These are phyloP conservation scores for Zaprionus africanus DNA, from an alignment of 1,140 invertebrate genomes.

Conservation along the genomic window DNA sequence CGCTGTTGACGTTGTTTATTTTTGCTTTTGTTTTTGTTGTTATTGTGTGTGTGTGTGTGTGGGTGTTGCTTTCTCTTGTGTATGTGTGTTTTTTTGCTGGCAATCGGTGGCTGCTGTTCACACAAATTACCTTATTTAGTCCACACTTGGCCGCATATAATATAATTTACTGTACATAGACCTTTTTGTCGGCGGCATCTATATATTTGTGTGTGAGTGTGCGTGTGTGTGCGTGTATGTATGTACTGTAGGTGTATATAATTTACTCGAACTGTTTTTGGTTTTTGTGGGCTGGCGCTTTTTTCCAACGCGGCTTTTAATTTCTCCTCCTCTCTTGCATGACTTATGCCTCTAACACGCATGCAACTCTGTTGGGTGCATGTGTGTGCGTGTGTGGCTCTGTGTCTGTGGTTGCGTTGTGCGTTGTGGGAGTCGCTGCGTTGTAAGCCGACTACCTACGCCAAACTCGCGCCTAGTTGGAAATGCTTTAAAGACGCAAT, in stretches of 20 bases:
- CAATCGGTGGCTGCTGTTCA: slow-evolving; percentile 64
- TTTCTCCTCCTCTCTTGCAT: slow-evolving; percentile 35
- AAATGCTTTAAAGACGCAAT: neutral
- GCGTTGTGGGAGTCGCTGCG: slow-evolving; percentile 32
- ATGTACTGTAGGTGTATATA: slow-evolving; percentile 64
- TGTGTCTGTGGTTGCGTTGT: slow-evolving; percentile 29
- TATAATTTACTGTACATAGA: slow-evolving; percentile 82
- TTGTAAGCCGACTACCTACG: slow-evolving; percentile 38
- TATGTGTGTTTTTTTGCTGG: slow-evolving; percentile 37
- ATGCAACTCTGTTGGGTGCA: slow-evolving; percentile 7
- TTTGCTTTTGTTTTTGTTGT: slow-evolving; percentile 49
- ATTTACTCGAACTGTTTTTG: slow-evolving; percentile 79
- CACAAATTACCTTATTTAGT: slow-evolving; percentile 82
- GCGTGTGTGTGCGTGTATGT: slow-evolving; percentile 6
- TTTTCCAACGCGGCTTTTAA: slow-evolving; percentile 67
- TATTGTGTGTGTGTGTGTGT: slow-evolving; percentile 14
- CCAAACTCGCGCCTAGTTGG: neutral
- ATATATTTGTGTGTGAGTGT: slow-evolving; percentile 3
- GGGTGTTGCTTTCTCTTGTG: slow-evolving; percentile 34
- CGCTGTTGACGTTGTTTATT: slow-evolving; percentile 37
- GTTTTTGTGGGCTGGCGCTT: slow-evolving; percentile 64
- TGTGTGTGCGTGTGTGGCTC: slow-evolving; percentile 19
- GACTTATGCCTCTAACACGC: slow-evolving; percentile 38
- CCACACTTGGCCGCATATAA: slow-evolving; percentile 78
- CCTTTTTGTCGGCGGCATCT: slow-evolving; percentile 57